These are phyloP conservation scores for Drosophila saltans DNA, from an alignment of 1,140 invertebrate species.

Conservation along the genomic window DNA sequence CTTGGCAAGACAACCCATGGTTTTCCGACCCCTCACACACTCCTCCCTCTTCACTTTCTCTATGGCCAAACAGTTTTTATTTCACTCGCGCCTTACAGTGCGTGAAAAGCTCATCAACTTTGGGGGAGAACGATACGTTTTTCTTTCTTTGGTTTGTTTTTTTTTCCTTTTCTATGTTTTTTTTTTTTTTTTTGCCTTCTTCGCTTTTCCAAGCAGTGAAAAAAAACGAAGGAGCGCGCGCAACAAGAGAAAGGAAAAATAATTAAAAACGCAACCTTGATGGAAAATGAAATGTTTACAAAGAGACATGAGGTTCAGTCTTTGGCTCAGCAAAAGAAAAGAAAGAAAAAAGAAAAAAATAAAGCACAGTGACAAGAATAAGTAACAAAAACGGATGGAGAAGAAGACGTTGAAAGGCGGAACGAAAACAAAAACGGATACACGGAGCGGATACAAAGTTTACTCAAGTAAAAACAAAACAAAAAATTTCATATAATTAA, in stretches of 20 bases:
- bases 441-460: constrained; percentile 76
- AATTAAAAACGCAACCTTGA: constrained; percentile 83
- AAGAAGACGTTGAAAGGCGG: constrained; percentile 64
- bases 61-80: constrained; percentile 41
- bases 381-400: constrained; percentile 18
- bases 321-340: constrained; percentile 5
- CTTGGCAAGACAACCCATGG: constrained; percentile 50
- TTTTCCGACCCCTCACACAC: background rate
- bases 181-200: constrained; percentile 23
- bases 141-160: constrained; percentile 7
- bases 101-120: constrained; percentile 79
- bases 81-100: constrained; percentile 68
- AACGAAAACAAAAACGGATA: constrained; percentile 75
- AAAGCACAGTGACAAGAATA: constrained; percentile 63
- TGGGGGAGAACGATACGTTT: constrained; percentile 27
- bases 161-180: constrained; percentile 5
- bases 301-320: constrained; percentile 56
- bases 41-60: background rate
- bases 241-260: constrained; percentile 78
- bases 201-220: constrained; percentile 36
- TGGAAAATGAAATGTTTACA: constrained; percentile 82
- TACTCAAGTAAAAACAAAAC: constrained; percentile 58
- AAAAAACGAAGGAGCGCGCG: constrained; percentile 36
- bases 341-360: constrained; percentile 45
- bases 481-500: background rate